Percentiles rank a stretch among this genome's conserved stretches.
Conservation (phyloP, 2,888 invertebrate species). For the Ormyrus nitidulus region DNA sequence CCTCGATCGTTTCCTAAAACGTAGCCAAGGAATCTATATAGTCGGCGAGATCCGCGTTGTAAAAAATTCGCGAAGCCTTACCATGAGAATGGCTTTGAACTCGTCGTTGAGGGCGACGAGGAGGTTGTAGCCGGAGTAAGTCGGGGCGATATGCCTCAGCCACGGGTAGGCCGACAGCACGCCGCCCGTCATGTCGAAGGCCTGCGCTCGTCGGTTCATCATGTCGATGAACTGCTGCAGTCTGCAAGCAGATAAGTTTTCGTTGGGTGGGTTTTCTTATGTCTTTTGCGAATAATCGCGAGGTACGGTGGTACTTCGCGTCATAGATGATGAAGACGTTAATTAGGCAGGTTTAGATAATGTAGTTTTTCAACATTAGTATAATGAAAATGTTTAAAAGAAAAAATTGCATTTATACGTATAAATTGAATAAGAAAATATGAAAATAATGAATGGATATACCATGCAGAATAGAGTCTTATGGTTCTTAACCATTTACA, state of each 20-base stretch:
- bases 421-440: no score
- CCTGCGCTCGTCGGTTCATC: conserved; percentile 66
- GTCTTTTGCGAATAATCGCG: no score
- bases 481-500: no score
- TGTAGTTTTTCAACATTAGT: no score
- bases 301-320: no score
- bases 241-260: conserved; percentile 56
- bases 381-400: no score
- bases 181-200: conserved; percentile 78
- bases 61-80: conserved; percentile 58
- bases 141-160: conserved; percentile 80
- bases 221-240: conserved; percentile 65
- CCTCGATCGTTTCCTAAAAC: conserved; percentile 76
- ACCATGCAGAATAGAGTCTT: no score
- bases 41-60: background rate
- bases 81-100: conserved; percentile 78
- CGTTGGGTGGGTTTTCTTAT: no score
- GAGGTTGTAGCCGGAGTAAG: conserved; percentile 80
- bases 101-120: conserved; percentile 78
- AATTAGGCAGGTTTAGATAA: no score
- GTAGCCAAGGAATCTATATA: background rate
- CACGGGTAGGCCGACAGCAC: conserved; percentile 80
- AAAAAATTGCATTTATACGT: no score
- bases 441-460: no score
- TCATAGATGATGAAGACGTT: no score